Evolutionary conservation across 2,888 invertebrate species (phyloP).

Genomic region (Zeuzera pyrina): DNA sequence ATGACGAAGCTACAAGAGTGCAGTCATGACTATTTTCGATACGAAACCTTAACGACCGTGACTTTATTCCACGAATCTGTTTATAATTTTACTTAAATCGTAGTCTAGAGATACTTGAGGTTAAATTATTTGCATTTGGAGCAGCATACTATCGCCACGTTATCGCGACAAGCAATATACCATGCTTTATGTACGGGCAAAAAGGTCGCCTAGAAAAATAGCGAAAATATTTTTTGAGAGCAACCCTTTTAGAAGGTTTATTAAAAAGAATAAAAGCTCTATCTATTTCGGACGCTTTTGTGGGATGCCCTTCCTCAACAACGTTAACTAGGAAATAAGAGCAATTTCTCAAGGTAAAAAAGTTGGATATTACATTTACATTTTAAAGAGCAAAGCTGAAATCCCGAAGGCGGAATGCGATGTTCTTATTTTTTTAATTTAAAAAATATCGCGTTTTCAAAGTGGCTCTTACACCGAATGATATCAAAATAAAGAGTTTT

Average conservation of each 20-base stretch:
- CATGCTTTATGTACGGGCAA: conserved; percentile 17
- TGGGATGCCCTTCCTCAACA: conserved; percentile 8
- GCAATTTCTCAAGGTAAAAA: conserved; percentile 3
- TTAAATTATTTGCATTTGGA: conserved; percentile 50
- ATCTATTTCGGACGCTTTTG: conserved; percentile 22
- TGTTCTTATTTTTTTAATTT: conserved; percentile 2
- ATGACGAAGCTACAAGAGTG: no score
- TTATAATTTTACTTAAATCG: no score
- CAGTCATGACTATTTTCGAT: no score
- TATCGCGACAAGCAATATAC: conserved; percentile 23
- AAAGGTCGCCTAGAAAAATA: conserved; percentile 34
- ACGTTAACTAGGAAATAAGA: conserved; percentile 20
- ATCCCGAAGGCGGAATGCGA: neutral
- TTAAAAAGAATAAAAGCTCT: conserved; percentile 40
- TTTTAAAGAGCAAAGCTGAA: neutral
- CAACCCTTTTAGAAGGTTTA: conserved; percentile 39
- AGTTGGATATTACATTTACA: neutral
- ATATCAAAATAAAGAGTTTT: conserved; percentile 47
- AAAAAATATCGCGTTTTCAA: conserved; percentile 15
- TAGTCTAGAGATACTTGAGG: conserved; percentile 28
- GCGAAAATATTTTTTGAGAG: conserved; percentile 29
- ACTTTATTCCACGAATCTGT: no score
- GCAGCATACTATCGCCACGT: conserved; percentile 29
- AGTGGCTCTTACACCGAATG: conserved; percentile 21
- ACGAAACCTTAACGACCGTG: no score